Conservation (phyloP, 2,888 invertebrate species). For the Metalampra italica region DNA sequence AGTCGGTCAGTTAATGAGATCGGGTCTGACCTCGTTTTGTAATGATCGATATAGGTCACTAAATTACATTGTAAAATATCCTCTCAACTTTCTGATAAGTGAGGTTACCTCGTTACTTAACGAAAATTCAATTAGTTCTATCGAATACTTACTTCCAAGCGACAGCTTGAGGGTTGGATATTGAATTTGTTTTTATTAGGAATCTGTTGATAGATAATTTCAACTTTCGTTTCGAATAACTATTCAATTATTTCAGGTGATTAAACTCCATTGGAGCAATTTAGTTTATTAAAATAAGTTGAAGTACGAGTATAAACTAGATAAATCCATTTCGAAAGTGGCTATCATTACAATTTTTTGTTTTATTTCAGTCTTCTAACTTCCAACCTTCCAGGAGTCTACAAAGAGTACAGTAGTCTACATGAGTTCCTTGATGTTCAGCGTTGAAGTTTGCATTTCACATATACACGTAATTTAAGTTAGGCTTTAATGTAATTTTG, state of each 20-base stretch:
- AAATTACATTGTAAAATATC: conserved; percentile 35
- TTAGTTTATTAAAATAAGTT: too few relatives aligned
- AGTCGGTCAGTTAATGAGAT: conserved; percentile 71
- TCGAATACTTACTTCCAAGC: conserved; percentile 9
- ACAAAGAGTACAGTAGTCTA: too few relatives aligned
- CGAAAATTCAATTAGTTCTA: conserved; percentile 19
- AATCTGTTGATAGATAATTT: background rate
- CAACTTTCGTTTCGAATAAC: background rate
- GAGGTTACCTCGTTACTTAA: conserved; percentile 33
- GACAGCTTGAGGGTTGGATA: background rate
- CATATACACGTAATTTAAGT: too few relatives aligned
- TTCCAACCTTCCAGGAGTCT: too few relatives aligned
- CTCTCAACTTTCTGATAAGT: conserved; percentile 20
- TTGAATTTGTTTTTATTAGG: background rate
- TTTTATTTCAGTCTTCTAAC: too few relatives aligned
- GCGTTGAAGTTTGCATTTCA: too few relatives aligned
- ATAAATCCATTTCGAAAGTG: too few relatives aligned
- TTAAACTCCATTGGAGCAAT: background rate
- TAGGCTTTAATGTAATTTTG: too few relatives aligned
- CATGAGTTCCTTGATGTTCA: too few relatives aligned
- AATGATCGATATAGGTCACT: conserved; percentile 51
- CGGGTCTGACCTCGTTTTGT: conserved; percentile 43
- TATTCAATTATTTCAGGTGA: background rate
- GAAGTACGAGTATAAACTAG: too few relatives aligned
- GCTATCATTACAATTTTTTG: too few relatives aligned